Evolutionary conservation across 2,113 vertebrate species (phyloP), one percentile per base, ranked within the genome.

Genomic region (Rhinoptilus africanus): DNA sequence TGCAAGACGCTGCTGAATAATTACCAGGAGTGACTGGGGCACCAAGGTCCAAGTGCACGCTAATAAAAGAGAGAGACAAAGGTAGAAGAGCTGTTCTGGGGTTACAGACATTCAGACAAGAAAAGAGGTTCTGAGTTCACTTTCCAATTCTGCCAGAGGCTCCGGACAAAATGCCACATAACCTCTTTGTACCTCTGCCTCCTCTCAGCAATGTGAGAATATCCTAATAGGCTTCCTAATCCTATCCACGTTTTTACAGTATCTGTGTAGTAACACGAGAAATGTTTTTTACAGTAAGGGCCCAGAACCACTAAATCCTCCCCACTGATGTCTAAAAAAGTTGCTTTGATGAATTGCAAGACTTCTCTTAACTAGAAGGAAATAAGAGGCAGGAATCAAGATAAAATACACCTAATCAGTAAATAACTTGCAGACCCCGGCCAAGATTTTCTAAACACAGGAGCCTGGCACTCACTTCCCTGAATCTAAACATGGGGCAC

Each of bases 241-340:
- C 23, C 41, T 24, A 22, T 34, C 39, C 14, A 7, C 15, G 28
- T 39, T 72, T 85, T 86, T 69, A 39, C 2, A 2, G 5, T 24
- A 8, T 47, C 79, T 59, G 2, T 23, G 16, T 5, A 48, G 28
- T 30, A 76, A 74, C 11, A 14, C 0, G 0, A 22, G 53, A 13
- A 41, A 50, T 45, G n/a, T 50, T 26, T 48, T 60, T 54, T 88
- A 32, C 14, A 50, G 35, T 37, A 53, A 48, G 37, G 20, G 35
- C 32, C 48, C 28, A 88, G 32, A 39, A 87, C 15, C 4, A 8
- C 21, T 54, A 64, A 91, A 53, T 35, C 37, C 72, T 64, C 88
- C 43, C 24, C 37, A 41, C 0, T 3, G 27, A 30, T 30, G 18
- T 53, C 62, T 85, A 64, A 76, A 95, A 64, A 50, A 3, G 12